Conservation (phyloP, 2,888 invertebrate genomes). For the Clostera curtula region DNA sequence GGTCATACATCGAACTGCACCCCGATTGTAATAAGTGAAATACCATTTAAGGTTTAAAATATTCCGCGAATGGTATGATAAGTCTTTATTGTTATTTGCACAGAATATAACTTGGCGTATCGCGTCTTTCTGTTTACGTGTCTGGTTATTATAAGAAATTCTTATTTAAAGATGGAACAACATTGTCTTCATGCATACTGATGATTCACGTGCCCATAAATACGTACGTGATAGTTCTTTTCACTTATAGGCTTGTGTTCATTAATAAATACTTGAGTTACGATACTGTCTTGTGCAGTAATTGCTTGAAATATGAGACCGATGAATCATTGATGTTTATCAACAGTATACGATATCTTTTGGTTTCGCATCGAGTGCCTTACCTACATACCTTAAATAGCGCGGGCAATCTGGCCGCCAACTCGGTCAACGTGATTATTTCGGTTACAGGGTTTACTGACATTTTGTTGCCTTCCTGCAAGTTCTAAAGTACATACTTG, state of each 20-base stretch:
- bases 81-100: conserved; percentile 41
- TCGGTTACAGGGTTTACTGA: conserved; percentile 33
- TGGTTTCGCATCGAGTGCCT: conserved; percentile 11
- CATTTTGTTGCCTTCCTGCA: conserved; percentile 22
- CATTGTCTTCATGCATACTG: conserved; percentile 31
- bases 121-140: conserved; percentile 24
- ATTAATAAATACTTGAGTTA: conserved; percentile 39
- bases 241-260: conserved; percentile 13
- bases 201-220: conserved; percentile 35
- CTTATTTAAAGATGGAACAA: conserved; percentile 22
- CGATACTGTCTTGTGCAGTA: conserved; percentile 31
- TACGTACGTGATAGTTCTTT: conserved; percentile 12
- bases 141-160: conserved; percentile 20
- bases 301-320: conserved; percentile 31
- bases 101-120: conserved; percentile 37
- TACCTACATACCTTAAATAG: conserved; percentile 28
- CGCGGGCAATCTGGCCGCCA: conserved; percentile 43
- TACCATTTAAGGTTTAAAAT: conserved; percentile 36
- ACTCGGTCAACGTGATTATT: conserved; percentile 53
- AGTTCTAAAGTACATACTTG: conserved; percentile 1
- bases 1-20: conserved; percentile 23
- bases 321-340: conserved; percentile 32
- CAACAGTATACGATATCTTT: conserved; percentile 18
- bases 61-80: conserved; percentile 29
- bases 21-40: conserved; percentile 31